A percentile compares a stretch with the other conserved stretches of the same genome.
phyloP scores from a whole-genome alignment of 2,888 invertebrate species.

The Cheilosia soror region DNA sequence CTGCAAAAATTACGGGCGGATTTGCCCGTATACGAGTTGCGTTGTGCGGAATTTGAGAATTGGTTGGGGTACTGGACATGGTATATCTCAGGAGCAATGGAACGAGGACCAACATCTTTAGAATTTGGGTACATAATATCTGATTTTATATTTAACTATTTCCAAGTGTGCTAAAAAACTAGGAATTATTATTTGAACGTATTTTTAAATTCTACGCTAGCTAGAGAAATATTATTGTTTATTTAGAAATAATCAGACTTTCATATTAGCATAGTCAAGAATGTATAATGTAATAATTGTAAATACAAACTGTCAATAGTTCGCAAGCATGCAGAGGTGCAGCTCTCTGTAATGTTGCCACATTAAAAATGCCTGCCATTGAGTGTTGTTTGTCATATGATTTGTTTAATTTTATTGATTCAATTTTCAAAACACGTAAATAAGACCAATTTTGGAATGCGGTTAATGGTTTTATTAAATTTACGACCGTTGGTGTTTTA shows the following conservation, averaged over 20 bases:
- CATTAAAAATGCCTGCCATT: slow-evolving; percentile 8
- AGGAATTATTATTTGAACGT: too few species aligned
- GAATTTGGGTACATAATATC: too few species aligned
- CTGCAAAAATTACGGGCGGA: too few species aligned
- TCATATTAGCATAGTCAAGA: background rate
- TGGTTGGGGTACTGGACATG: too few species aligned
- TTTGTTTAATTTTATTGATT: slow-evolving; percentile 6
- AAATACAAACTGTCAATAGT: slow-evolving; percentile 18
- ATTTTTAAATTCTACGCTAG: too few species aligned
- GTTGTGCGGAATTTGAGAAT: too few species aligned
- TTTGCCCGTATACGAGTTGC: too few species aligned
- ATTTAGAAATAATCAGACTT: slow-evolving; percentile 9
- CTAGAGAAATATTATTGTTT: background rate
- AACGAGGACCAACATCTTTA: too few species aligned
- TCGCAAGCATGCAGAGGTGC: background rate
- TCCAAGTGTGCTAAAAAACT: too few species aligned
- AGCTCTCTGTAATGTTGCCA: background rate
- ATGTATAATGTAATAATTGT: slow-evolving; percentile 1
- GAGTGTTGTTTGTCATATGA: slow-evolving; percentile 34
- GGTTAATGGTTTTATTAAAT: slow-evolving; percentile 1
- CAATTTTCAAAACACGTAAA: slow-evolving; percentile 14
- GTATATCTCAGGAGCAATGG: too few species aligned
- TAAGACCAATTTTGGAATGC: slow-evolving; percentile 31
- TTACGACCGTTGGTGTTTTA: slow-evolving; percentile 1
- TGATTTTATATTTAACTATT: too few species aligned